A percentile compares a stretch with the other conserved stretches of the same genome.
These are phyloP conservation scores for Diabrotica virgifera DNA, from an alignment of 1,140 invertebrate species.

Conservation along the genomic window DNA sequence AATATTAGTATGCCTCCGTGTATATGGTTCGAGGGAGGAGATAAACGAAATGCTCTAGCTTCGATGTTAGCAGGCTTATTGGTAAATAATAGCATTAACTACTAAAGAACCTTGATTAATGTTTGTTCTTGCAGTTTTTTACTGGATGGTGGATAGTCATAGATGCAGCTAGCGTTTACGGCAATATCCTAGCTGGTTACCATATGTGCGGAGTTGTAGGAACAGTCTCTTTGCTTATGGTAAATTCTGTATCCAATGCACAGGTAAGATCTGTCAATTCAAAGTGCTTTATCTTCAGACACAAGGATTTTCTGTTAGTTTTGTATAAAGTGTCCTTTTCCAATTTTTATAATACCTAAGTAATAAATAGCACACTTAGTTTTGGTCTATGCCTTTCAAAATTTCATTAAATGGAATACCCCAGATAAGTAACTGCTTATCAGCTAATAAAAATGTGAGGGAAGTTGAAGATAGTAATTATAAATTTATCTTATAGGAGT, in stretches of 20 bases:
- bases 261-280: slow-evolving; percentile 58
- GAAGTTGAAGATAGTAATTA: no score
- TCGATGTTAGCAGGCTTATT: slow-evolving; percentile 80
- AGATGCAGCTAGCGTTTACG: slow-evolving; percentile 82
- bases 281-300: neutral
- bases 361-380: neutral
- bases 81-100: slow-evolving; percentile 53
- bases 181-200: slow-evolving; percentile 73
- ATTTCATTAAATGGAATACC: no score
- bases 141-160: slow-evolving; percentile 97
- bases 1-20: slow-evolving; percentile 56
- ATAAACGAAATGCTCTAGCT: slow-evolving; percentile 77
- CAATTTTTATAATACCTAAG: neutral
- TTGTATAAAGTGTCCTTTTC: no score
- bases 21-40: slow-evolving; percentile 64
- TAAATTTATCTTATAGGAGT: no score
- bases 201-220: slow-evolving; percentile 93
- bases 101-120: slow-evolving; percentile 43
- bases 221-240: slow-evolving; percentile 93
- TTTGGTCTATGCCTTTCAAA: no score
- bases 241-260: slow-evolving; percentile 95
- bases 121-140: slow-evolving; percentile 72
- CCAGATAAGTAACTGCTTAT: no score
- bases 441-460: no score
- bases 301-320: no score